Evolutionary conservation across 2,113 vertebrate genomes (phyloP), one percentile per base, ranked within the genome.

Genomic region (Macquaria ambigua): DNA sequence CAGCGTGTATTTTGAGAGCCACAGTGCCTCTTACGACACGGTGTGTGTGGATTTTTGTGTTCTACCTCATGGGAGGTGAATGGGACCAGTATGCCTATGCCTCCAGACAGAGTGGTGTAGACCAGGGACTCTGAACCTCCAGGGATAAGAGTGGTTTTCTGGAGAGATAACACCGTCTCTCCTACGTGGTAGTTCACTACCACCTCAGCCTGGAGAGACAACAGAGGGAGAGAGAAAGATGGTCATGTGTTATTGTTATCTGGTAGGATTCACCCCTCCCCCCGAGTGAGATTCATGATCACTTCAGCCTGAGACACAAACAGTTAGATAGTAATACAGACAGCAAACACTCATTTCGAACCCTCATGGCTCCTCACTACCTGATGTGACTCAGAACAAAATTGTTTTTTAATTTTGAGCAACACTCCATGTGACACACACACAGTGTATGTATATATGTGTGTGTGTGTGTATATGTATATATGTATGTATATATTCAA

Each of bases 181-280:
- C 98, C 98, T 1, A 99, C 96, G 0, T 99, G 98, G 56, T 99
- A 99, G 91, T 99, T 99, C 91, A 99, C 95, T 12, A 99, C 97
- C 75, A 99, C 96, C 85, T 99, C 98, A 20, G 98, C 98, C 98
- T 99, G 93, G 0, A 93, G 86, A 41, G 9, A 75, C 12, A 68
- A 43, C 0, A 16, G 25, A 39, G 61, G n/a, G 2, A 53, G n/a
- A 8, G 46, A 48, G 8, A 41, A 6, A 14, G 6, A 34, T 14
- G n/a, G 71, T 28, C 5, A 43, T 18, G 6, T 34, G 46, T 56
- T 12, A 52, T 25, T 39, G 28, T 56, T 8, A 31, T 67, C 14
- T 74, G 68, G 39, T 10, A 6, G 31, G 41, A 79, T 28, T 34
- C 25, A 68, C 2, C 12, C 20, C 8, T 5, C 14, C 6, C 15